Evolutionary conservation across 2,113 vertebrate genomes (phyloP), one percentile per base, ranked within the genome.

Genomic region (Paradisaea rubra): DNA sequence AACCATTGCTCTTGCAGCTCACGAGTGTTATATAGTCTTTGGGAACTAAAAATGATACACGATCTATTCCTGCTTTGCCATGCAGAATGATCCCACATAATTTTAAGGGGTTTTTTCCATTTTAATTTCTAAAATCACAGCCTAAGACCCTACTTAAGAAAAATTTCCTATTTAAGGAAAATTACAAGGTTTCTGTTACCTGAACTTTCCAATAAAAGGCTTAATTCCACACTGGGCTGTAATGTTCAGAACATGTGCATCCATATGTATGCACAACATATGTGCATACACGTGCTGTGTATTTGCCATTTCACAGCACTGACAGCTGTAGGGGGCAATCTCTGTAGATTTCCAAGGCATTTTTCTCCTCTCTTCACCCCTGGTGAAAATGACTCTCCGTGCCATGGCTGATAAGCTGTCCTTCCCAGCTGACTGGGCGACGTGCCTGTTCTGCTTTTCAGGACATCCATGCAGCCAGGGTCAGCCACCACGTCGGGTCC

Each of bases 401-500:
- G 28, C 9, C 6, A 25, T 14, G 2, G 6, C 61, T 2, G 4
- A 13, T 50, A 54, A 10, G 2, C 37, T 41, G 61, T 61, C 57
- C 88, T 39, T 56, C 44, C 49, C 13, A 47, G 31, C 45, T 87
- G 74, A 77, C 57, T 14, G 15, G 33, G 59, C 7, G 0, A 53
- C 30, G 1, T 53, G 49, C 87, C 44, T 52, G 0, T 64, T 91
- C 71, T 98, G 63, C 94, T 65, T 98, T 98, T 53, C 97, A 98
- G 98, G 98, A 98, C 11, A 93, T 97, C 50, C 97, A 98, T 6
- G 95, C 97, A 35, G 95, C 97, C 60, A 98, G 98, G 87, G 96
- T 96, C 16, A 90, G 97, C 87, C 98, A 98, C 89, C 97, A 98
- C 23, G 98, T 98, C 7, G 97, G 98, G 59, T 98, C 99, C 72